Evolutionary conservation across 2,113 vertebrate genomes (phyloP).

Genomic region (Podarcis muralis): DNA sequence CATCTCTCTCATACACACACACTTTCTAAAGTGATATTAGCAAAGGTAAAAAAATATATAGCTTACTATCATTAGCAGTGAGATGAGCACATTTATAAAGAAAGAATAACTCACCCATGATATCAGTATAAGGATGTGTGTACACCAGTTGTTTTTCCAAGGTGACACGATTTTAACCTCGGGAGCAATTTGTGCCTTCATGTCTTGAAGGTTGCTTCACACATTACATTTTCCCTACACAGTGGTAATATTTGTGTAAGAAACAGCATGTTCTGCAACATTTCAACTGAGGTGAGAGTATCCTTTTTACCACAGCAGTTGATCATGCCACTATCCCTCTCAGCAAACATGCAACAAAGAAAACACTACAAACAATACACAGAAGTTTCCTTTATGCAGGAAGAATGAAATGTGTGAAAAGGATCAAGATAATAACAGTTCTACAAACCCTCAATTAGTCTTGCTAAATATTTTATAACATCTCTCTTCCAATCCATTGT

Average conservation of each 20-base stretch:
- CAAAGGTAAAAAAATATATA: slow-evolving; percentile 25
- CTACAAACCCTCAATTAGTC: not conserved
- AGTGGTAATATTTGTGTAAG: not conserved
- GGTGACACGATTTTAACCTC: not conserved
- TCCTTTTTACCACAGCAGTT: not conserved
- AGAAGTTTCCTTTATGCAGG: not conserved
- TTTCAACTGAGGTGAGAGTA: not conserved
- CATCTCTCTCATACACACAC: not conserved
- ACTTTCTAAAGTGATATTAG: not conserved
- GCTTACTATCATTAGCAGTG: not conserved
- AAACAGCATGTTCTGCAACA: not conserved
- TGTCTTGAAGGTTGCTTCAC: not conserved
- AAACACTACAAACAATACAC: not conserved
- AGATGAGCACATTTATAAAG: not conserved
- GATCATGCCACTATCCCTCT: not conserved
- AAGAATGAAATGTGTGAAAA: not conserved
- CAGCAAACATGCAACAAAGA: not conserved
- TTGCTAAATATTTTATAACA: not conserved
- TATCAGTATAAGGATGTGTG: not conserved
- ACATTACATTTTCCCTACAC: not conserved
- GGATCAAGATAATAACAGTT: not conserved
- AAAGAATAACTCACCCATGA: no score
- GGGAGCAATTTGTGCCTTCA: not conserved
- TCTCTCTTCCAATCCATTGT: not conserved
- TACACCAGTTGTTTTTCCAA: not conserved